These are phyloP conservation scores for Periplaneta americana DNA, from an alignment of 1,140 invertebrate genomes.

Conservation along the genomic window DNA sequence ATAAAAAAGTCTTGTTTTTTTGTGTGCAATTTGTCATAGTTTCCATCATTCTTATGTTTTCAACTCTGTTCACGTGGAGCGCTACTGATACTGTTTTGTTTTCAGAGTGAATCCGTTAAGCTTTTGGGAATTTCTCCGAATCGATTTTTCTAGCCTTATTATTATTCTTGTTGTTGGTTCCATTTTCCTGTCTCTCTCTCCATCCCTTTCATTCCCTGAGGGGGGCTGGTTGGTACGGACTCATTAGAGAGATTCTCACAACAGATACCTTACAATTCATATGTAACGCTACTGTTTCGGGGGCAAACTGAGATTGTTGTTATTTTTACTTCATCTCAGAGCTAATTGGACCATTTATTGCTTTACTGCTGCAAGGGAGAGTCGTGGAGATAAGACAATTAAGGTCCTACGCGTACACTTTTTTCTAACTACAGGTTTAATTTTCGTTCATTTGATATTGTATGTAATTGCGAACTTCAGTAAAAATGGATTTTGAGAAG, in stretches of 20 bases:
- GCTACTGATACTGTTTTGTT: neutral
- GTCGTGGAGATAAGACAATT: neutral
- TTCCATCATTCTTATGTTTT: neutral
- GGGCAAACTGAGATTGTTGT: neutral
- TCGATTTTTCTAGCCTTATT: neutral
- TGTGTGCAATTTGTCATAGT: neutral
- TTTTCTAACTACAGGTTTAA: neutral
- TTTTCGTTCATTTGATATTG: neutral
- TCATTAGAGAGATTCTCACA: neutral
- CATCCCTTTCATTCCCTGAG: neutral
- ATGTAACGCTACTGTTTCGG: too few relatives aligned
- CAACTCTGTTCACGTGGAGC: neutral
- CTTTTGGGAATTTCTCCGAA: neutral
- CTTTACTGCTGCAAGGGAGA: neutral
- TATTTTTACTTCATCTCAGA: neutral
- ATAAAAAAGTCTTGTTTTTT: neutral
- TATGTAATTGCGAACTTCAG: too few relatives aligned
- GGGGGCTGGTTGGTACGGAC: neutral
- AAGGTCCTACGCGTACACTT: neutral
- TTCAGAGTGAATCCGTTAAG: neutral
- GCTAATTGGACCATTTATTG: neutral
- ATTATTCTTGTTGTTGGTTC: neutral
- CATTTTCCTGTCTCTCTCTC: neutral
- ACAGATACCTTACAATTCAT: neutral
- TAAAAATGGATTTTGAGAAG: too few relatives aligned